Evolutionary conservation across 2,888 invertebrate genomes (phyloP).

Genomic region (Agrotis puta): DNA sequence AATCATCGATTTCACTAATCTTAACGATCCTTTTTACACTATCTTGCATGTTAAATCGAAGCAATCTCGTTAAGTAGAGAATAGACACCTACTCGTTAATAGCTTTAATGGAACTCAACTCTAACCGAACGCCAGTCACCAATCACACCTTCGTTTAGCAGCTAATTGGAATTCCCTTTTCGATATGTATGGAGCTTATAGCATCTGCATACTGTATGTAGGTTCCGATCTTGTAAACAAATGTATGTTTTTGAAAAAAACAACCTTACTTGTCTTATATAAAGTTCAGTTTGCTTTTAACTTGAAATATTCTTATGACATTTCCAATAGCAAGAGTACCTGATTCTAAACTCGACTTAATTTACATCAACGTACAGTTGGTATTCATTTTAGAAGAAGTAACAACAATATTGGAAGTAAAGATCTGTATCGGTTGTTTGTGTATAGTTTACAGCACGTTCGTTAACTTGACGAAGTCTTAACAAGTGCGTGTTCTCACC

Average conservation of each 20-base stretch:
- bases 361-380: background rate
- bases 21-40: background rate
- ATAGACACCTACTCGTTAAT: conserved; percentile 5
- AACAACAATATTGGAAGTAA: background rate
- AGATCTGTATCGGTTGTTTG: background rate
- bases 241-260: background rate
- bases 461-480: conserved; percentile 35
- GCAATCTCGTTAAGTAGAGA: background rate
- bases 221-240: background rate
- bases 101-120: conserved; percentile 11
- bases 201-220: background rate
- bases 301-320: background rate
- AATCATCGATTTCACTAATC: background rate
- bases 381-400: background rate
- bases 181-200: background rate
- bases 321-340: background rate
- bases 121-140: conserved; percentile 30
- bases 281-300: background rate
- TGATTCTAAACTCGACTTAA: background rate
- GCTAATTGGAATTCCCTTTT: conserved; percentile 36
- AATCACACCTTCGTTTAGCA: conserved; percentile 43
- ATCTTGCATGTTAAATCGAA: background rate
- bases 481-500: conserved; percentile 62
- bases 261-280: background rate
- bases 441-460: conserved; percentile 17